Evolutionary conservation across 2,113 vertebrate species (phyloP).

Genomic region (Mandrillus leucophaeus): DNA sequence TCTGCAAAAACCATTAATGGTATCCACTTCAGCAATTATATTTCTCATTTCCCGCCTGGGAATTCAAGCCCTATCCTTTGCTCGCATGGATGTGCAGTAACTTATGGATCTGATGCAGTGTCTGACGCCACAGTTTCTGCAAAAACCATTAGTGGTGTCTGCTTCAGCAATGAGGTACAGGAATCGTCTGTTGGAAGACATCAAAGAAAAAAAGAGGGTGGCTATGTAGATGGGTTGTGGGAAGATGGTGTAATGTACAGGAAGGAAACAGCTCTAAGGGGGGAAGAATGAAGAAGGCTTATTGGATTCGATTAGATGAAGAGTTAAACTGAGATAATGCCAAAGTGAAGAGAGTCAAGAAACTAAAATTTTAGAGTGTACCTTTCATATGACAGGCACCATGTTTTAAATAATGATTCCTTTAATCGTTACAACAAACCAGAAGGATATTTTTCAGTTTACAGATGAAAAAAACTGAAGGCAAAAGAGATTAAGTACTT

Average conservation of each 20-base stretch:
- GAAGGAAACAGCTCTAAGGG: conserved; percentile 43
- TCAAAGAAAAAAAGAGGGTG: conserved; percentile 54
- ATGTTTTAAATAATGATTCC: background rate
- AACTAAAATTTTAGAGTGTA: background rate
- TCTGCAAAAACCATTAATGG: conserved; percentile 77
- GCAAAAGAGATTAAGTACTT: background rate
- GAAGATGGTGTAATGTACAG: conserved; percentile 41
- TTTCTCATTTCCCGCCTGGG: conserved; percentile 70
- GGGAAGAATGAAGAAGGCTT: background rate
- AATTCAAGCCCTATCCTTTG: conserved; percentile 30
- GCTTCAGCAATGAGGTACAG: conserved; percentile 58
- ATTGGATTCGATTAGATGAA: background rate
- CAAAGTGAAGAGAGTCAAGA: background rate
- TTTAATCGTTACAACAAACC: background rate
- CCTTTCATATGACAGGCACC: background rate
- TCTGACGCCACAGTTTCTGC: conserved; percentile 72
- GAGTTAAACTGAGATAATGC: background rate
- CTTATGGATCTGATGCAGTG: conserved; percentile 56
- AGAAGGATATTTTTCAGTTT: background rate
- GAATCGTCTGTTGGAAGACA: conserved; percentile 54
- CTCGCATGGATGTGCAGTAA: conserved; percentile 48
- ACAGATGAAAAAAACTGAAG: background rate
- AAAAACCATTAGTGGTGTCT: conserved; percentile 77
- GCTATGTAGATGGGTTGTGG: conserved; percentile 52
- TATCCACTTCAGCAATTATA: conserved; percentile 68